Evolutionary conservation across 2,797 vertebrate species (phyloP), one percentile per base, ranked within the genome.

Genomic region (Sebastes vulpes): DNA sequence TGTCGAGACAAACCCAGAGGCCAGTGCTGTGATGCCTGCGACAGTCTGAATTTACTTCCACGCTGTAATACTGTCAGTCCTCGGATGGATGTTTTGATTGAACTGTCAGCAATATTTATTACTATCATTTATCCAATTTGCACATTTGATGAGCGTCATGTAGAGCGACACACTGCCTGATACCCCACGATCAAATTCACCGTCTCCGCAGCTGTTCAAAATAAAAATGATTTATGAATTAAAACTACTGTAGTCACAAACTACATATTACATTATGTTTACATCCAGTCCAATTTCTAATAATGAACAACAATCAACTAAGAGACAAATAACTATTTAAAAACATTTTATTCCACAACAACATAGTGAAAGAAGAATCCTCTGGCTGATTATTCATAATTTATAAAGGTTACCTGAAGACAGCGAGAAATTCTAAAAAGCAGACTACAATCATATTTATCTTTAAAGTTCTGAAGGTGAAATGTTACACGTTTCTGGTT

Each of bases 71-170:
- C 66, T 48, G 28, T 14, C 29, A 57, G 65, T 31, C 65, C 35
- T 42, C 35, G 70, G 75, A 78, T 54, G 69, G 64, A 65, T 71
- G 69, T 70, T 84, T 76, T 61, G 59, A 84, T 79, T 65, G 68
- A 71, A 60, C 77, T 23, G 74, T 89, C 75, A 25, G 32, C 2
- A 35, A 65, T 75, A 67, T 84, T 83, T 74, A 73, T 84, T 56
- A 65, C 73, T 38, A 76, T 61, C 68, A 79, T 20, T 83, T 75
- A 84, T 78, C 38, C 59, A 74, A 74, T 83, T 66, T 78, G 25
- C 2, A 61, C 25, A 76, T 50, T 66, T 65, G 25, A 75, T 64
- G 57, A 67, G 57, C 59, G 60, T 75, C 50, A 8, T 68, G 26
- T 21, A 42, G 67, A 71, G 50, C 9, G 29, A 65, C 20, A 50